Base-by-base conservation (phyloP, 2,888 invertebrate genomes). In the Ernsta delagoae region DNA sequence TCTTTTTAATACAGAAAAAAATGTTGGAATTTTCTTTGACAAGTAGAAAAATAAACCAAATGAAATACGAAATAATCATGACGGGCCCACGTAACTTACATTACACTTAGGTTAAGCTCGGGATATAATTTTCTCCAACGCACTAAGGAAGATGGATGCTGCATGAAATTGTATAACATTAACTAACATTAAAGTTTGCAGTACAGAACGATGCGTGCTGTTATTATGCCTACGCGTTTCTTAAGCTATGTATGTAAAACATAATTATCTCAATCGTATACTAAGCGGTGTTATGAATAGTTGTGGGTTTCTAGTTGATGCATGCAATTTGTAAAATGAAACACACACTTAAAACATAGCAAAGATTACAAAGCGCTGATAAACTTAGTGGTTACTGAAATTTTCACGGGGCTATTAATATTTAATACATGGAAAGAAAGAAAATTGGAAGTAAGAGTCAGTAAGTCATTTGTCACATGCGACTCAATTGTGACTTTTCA, bases 141-240 rank as follows among this genome's bases (percentile, higher is more conserved):
- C 50, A 50, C 53, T 9, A 9, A 9, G 41, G 9, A 41, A 41
- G 41, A 41, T 41, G 41, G 41, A 41, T 41, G 41, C 9, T 53
- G 53, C 53, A 53, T 53, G 9, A 53, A 53, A 53, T 53, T 53
- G 16, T 24, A 53, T 53, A 24, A 53, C 9, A 53, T 53, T 53
- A 24, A 9, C 24, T 53, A 53, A 9, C 53, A 53, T 24, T 24
- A 53, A 9, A 53, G 53, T 53, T 53, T 24, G 53, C 53, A 24
- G 9, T 53, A 53, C 53, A 53, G 24, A 53, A 53, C 24, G 8
- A 53, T 53, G 53, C 50, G 16, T 24, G 53, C 24, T 24, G 53
- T 16, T 24, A 53, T 53, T 53, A 53, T 7, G 9, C 53, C 53
- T 53, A 53, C 53, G 24, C 24, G 4, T 53, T 53, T 24, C 53